Percentiles rank a stretch among this genome's conserved stretches.
Conservation (phyloP, 2,888 invertebrate genomes). For the Tryphoninae sp. region DNA sequence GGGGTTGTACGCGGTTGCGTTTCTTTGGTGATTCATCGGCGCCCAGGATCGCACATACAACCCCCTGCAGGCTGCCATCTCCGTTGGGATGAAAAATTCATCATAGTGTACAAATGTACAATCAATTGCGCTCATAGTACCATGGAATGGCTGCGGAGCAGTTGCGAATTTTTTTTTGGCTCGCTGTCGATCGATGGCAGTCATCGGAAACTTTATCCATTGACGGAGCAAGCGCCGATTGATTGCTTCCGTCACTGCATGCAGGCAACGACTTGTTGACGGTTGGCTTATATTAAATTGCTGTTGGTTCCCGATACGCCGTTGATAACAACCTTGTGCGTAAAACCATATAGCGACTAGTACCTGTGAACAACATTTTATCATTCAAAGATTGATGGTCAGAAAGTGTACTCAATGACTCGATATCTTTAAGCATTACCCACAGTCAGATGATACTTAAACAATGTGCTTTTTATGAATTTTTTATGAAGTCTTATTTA, state of each 20-base stretch:
- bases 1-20: no score
- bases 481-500: no score
- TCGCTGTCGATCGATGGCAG: conserved; percentile 28
- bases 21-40: no score
- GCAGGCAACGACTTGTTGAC: conserved; percentile 37
- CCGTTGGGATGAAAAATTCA: no score
- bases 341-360: conserved; percentile 52
- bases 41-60: no score
- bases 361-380: conserved; percentile 33
- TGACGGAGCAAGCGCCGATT: conserved; percentile 18
- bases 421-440: background rate
- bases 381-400: background rate
- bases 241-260: conserved; percentile 40
- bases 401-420: conserved; percentile 11
- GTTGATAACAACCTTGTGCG: conserved; percentile 56
- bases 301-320: conserved; percentile 42
- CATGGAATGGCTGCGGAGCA: conserved; percentile 52
- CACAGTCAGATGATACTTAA: no score
- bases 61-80: no score
- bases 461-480: background rate
- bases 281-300: conserved; percentile 38
- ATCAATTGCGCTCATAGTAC: conserved; percentile 49
- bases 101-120: conserved; percentile 38
- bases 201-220: conserved; percentile 39
- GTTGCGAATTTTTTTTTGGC: conserved; percentile 45